Conservation (phyloP, 2,797 vertebrate species). For the Sebastolobus alascanus region DNA sequence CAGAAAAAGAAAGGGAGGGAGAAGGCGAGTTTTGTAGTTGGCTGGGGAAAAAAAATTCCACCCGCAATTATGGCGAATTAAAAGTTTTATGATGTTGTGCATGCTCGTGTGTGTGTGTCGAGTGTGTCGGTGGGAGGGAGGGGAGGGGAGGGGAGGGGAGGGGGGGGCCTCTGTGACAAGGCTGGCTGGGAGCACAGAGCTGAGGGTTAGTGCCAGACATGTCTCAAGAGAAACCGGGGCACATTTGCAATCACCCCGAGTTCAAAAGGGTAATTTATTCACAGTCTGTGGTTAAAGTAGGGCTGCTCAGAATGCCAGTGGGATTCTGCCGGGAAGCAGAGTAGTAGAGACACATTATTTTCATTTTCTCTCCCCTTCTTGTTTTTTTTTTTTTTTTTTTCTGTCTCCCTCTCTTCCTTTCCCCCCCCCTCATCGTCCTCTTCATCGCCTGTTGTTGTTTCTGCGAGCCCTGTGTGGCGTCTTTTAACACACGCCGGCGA, state of each 20-base stretch:
- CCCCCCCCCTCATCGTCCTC: constrained; percentile 53
- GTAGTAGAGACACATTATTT: constrained; percentile 75
- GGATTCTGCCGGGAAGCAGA: constrained; percentile 75
- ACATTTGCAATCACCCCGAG: constrained; percentile 85
- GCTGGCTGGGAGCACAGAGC: constrained; percentile 74
- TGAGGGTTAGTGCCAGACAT: constrained; percentile 83
- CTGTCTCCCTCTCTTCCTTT: constrained; percentile 11
- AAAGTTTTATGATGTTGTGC: constrained; percentile 73
- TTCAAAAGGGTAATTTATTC: constrained; percentile 88
- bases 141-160: background rate
- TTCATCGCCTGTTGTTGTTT: constrained; percentile 75
- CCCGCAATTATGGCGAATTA: constrained; percentile 71
- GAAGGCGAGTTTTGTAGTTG: constrained; percentile 24
- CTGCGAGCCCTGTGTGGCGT: constrained; percentile 73
- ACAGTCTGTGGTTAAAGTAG: constrained; percentile 83
- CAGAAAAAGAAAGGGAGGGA: constrained; percentile 22
- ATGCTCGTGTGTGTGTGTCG: constrained; percentile 22
- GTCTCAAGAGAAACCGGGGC: constrained; percentile 84
- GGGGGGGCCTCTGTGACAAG: constrained; percentile 70
- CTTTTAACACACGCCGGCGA: constrained; percentile 80
- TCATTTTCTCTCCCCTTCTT: constrained; percentile 49
- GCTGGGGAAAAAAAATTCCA: constrained; percentile 36
- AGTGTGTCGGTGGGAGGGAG: constrained; percentile 18
- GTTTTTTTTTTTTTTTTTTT: constrained; percentile 1
- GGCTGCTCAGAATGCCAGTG: constrained; percentile 81